phyloP scores from a whole-genome alignment of 2,888 invertebrate genomes.

The Arrhopalites spinosus region DNA sequence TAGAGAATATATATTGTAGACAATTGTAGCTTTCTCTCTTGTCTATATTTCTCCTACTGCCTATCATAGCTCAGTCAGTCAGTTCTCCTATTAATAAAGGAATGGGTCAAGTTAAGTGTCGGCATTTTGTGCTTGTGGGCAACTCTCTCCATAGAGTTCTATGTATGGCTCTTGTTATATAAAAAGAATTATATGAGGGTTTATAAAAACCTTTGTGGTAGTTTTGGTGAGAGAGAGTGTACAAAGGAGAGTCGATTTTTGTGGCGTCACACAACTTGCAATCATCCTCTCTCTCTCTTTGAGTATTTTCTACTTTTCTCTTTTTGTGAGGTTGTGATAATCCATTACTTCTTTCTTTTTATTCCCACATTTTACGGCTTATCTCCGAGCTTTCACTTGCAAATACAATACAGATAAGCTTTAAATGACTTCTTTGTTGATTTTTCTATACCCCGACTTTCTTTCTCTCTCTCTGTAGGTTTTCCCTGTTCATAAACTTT shows the following conservation, averaged over 20 bases:
- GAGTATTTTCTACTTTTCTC: too few species aligned
- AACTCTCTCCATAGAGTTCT: too few species aligned
- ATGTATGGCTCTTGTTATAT: too few species aligned
- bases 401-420: constrained; percentile 20
- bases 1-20: neutral
- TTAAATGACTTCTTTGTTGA: constrained; percentile 28
- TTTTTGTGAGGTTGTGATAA: constrained; percentile 2
- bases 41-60: too few species aligned
- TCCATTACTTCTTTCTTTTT: neutral
- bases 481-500: too few species aligned
- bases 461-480: neutral
- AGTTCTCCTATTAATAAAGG: neutral
- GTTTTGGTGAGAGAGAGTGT: too few species aligned
- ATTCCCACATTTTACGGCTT: constrained; percentile 9
- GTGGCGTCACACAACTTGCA: constrained; percentile 29
- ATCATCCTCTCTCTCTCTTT: constrained; percentile 11
- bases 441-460: neutral
- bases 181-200: too few species aligned
- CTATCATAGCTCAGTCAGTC: neutral
- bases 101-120: constrained; percentile 1
- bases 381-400: constrained; percentile 19
- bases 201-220: too few species aligned
- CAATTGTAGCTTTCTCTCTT: neutral
- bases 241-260: too few species aligned
- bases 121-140: too few species aligned